Evolutionary conservation across 2,797 vertebrate species (phyloP).

Genomic region (Sebastes umbrosus): DNA sequence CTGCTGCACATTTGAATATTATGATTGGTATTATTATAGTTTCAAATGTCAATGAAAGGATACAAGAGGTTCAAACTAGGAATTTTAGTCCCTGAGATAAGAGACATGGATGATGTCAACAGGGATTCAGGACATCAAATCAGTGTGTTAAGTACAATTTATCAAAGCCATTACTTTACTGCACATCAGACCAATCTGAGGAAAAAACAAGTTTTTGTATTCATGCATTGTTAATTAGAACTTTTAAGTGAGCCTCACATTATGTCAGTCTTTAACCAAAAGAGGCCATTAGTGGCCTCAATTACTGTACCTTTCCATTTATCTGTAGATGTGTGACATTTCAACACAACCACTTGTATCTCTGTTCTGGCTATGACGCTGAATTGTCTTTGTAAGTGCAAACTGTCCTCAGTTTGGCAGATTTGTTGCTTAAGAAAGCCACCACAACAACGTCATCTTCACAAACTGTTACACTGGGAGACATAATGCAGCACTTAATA

Average conservation of each 20-base stretch:
- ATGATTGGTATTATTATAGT: not conserved
- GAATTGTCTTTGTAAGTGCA: not conserved
- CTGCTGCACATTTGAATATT: not conserved
- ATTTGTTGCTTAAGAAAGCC: not conserved
- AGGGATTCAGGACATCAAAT: not conserved
- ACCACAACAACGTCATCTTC: not conserved
- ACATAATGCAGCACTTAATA: not conserved
- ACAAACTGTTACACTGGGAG: not conserved
- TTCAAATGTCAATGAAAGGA: not conserved
- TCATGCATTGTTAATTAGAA: not conserved
- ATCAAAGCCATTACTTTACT: not conserved
- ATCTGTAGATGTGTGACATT: no score
- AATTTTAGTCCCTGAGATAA: not conserved
- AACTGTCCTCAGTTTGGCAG: not conserved
- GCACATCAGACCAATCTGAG: not conserved
- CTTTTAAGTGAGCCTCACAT: not conserved
- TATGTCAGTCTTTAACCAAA: not conserved
- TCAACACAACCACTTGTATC: not conserved
- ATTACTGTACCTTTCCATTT: no score
- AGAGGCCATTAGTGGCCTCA: no score
- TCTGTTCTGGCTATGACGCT: not conserved
- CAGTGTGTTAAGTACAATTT: not conserved
- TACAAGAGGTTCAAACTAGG: not conserved
- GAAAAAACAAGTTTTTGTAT: not conserved
- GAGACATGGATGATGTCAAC: not conserved